Conservation (phyloP, 2,113 vertebrate genomes). For the Drymodes brunneopygia region DNA sequence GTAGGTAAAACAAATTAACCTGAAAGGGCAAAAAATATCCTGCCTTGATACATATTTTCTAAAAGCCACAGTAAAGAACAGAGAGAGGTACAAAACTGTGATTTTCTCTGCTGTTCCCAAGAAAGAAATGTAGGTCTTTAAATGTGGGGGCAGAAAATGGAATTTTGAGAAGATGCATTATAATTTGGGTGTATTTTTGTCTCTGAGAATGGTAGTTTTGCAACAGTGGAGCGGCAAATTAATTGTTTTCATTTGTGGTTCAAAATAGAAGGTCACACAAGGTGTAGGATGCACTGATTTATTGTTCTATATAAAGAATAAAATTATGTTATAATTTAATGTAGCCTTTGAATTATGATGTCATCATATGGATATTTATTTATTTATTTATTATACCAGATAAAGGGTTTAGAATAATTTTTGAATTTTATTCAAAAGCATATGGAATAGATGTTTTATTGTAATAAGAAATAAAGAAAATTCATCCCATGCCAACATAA, state of each 20-base stretch:
- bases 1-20: slow-evolving; percentile 38
- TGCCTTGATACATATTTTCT: background rate
- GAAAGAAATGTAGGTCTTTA: background rate
- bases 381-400: background rate
- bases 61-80: background rate
- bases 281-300: background rate
- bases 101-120: background rate
- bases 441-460: background rate
- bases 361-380: background rate
- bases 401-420: background rate
- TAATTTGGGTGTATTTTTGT: slow-evolving; percentile 24
- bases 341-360: slow-evolving; percentile 21
- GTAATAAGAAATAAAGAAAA: background rate
- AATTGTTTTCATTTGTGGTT: slow-evolving; percentile 54
- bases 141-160: background rate
- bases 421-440: background rate
- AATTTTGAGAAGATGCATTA: slow-evolving; percentile 9
- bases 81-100: background rate
- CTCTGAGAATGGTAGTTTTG: slow-evolving; percentile 19
- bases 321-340: slow-evolving; percentile 37
- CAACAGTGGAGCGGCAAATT: slow-evolving; percentile 51
- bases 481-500: background rate
- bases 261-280: slow-evolving; percentile 51
- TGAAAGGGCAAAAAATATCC: background rate
- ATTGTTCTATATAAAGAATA: slow-evolving; percentile 24